Conservation (phyloP, 1,140 invertebrate genomes). For the Agraylea sexmaculata region DNA sequence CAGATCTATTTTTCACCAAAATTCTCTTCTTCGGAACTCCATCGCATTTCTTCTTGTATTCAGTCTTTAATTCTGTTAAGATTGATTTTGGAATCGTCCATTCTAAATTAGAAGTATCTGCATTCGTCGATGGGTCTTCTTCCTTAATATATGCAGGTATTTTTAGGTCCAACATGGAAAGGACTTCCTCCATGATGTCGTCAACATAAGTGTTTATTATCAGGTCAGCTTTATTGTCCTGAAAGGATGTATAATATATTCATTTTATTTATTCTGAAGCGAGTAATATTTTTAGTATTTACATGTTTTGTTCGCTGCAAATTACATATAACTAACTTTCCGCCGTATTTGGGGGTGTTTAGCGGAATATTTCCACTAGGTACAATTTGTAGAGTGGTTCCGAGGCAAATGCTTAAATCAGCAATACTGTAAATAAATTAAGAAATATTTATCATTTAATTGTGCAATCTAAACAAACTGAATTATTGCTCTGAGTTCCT, state of each 20-base stretch:
- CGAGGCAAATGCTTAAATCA: conserved; percentile 87
- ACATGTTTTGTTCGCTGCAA: conserved; percentile 95
- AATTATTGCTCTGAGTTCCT: no score
- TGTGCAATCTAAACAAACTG: not conserved
- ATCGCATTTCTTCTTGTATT: conserved; percentile 33
- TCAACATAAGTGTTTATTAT: conserved; percentile 86
- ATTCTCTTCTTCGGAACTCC: conserved; percentile 17
- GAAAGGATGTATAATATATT: conserved; percentile 25
- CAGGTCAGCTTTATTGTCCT: conserved; percentile 87
- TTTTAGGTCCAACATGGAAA: conserved; percentile 58
- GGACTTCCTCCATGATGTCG: conserved; percentile 64
- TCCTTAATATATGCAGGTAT: conserved; percentile 56
- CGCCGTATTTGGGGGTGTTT: conserved; percentile 74
- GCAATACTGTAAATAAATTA: conserved; percentile 53
- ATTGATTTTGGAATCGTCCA: conserved; percentile 49
- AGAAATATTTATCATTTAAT: no score
- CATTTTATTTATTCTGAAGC: not conserved
- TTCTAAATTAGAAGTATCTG: conserved; percentile 37
- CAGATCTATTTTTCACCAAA: conserved; percentile 18
- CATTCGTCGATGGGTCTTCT: conserved; percentile 54
- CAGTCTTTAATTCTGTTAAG: conserved; percentile 41
- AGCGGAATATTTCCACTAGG: conserved; percentile 92
- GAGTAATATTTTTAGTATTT: conserved; percentile 28
- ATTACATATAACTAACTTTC: conserved; percentile 90
- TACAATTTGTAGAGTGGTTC: conserved; percentile 94